Evolutionary conservation across 2,797 vertebrate species (phyloP), one percentile per base, ranked within the genome.

Genomic region (Valencia hispanica): DNA sequence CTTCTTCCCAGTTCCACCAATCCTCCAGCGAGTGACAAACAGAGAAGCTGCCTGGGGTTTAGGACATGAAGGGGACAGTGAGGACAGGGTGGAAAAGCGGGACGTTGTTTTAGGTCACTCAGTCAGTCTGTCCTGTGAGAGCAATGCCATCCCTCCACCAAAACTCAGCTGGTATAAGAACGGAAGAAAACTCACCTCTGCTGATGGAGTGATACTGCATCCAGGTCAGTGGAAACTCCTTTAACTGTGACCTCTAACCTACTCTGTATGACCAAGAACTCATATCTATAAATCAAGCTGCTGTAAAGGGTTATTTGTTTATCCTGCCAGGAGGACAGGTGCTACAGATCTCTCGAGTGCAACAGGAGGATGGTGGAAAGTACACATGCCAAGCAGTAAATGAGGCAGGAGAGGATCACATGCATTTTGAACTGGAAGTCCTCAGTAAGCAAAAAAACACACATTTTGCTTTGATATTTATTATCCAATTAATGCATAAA

Each of bases 341-440:
- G 79, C 94, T 99, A 43, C 97, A 97, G 90, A 96, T 99, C 68
- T 74, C 90, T 0, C 86, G 86, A 0, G 96, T 96, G 15, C 94
- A 82, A 73, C 92, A 89, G 20, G 94, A 96, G 80, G 94, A 99
- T 4, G 87, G 91, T 0, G 98, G 97, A 82, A 95, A 88, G 82
- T 98, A 97, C 57, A 97, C 95, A 0, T 98, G 98, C 27, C 94
- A 96, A 90, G 97, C 96, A 0, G 90, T 96, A 79, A 97, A 97
- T 0, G 96, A 96, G 5, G 97, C 92, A 0, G 97, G 97, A 32
- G 93, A 93, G 82, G 98, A 97, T 83, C 95, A 90, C 79, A 95
- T 98, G 92, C 95, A 97, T 89, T 99, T 97, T 27, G 87, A 97
- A 53, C 93, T 99, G 81, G 94, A 96, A 72, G 96, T 99, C 78